These are phyloP conservation scores for Tadarida brasiliensis DNA, from an alignment of 2,797 vertebrate species.

Conservation along the genomic window DNA sequence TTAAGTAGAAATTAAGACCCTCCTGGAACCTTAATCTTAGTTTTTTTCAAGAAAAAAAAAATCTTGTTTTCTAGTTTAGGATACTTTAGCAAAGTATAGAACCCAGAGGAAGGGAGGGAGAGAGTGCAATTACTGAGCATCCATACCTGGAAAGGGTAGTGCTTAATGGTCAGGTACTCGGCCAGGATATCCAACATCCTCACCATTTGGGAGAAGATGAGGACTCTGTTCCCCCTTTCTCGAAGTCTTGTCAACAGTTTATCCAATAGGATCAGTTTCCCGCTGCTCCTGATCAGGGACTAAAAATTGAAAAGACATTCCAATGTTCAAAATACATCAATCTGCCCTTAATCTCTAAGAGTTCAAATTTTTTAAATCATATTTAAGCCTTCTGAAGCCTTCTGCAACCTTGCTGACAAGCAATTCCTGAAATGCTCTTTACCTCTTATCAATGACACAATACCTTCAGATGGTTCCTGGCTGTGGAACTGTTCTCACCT, in stretches of 20 bases:
- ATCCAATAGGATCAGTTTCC: conserved; percentile 97
- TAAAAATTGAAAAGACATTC: conserved; percentile 84
- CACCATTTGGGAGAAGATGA: conserved; percentile 99
- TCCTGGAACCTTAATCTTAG: not conserved
- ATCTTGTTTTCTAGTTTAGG: not conserved
- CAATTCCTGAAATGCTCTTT: not conserved
- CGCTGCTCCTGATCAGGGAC: conserved; percentile 95
- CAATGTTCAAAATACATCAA: conserved; percentile 32
- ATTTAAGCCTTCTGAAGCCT: not conserved
- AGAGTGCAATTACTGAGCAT: not conserved
- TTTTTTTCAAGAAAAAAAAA: conserved; percentile 4
- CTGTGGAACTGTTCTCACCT: not conserved
- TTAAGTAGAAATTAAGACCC: not conserved
- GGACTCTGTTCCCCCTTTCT: conserved; percentile 96
- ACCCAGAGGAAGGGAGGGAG: rapidly evolving
- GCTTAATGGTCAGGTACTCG: conserved; percentile 96
- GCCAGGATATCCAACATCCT: conserved; percentile 99
- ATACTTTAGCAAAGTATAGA: not conserved
- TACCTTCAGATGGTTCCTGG: not conserved
- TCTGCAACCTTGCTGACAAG: not conserved
- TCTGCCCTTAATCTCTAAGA: not conserved
- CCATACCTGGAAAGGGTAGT: conserved; percentile 97
- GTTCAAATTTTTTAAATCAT: not conserved
- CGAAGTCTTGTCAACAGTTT: conserved; percentile 96
- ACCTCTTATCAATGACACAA: not conserved